Conservation (phyloP, 2,113 vertebrate genomes). For the Engystomops pustulosus region DNA sequence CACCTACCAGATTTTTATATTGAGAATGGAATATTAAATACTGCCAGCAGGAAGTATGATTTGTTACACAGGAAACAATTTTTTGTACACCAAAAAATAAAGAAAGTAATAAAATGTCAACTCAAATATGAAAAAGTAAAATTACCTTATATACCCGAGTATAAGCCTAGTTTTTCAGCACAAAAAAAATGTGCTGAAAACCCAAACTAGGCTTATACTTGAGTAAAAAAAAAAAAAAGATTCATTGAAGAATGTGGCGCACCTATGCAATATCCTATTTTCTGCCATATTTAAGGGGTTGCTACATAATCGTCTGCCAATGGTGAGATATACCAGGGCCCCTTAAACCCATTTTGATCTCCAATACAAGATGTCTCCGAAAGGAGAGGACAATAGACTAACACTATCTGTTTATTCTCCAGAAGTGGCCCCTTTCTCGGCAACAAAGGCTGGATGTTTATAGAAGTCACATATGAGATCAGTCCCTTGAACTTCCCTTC, state of each 20-base stretch:
- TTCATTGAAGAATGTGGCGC: background rate
- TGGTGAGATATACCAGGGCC: background rate
- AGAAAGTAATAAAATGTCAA: too few relatives aligned
- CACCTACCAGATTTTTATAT: too few relatives aligned
- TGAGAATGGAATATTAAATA: too few relatives aligned
- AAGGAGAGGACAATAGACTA: slow-evolving; percentile 61
- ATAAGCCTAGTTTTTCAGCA: too few relatives aligned
- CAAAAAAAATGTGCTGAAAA: too few relatives aligned
- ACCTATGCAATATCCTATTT: background rate
- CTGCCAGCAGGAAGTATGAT: too few relatives aligned
- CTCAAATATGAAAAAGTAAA: too few relatives aligned
- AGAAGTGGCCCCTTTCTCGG: slow-evolving; percentile 68
- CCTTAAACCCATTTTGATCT: slow-evolving; percentile 32
- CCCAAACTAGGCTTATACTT: too few relatives aligned
- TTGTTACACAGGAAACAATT: too few relatives aligned
- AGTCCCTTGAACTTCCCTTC: slow-evolving; percentile 72
- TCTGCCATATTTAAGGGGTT: background rate
- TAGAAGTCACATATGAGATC: slow-evolving; percentile 70
- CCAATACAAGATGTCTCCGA: slow-evolving; percentile 62
- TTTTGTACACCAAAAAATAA: too few relatives aligned
- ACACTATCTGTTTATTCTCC: slow-evolving; percentile 70
- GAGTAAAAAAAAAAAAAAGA: too few relatives aligned
- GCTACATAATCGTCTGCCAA: background rate
- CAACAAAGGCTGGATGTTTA: slow-evolving; percentile 68
- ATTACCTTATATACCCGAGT: too few relatives aligned